phyloP scores from a whole-genome alignment of 1,140 invertebrate genomes.

The Leptinotarsa undecemlineata region DNA sequence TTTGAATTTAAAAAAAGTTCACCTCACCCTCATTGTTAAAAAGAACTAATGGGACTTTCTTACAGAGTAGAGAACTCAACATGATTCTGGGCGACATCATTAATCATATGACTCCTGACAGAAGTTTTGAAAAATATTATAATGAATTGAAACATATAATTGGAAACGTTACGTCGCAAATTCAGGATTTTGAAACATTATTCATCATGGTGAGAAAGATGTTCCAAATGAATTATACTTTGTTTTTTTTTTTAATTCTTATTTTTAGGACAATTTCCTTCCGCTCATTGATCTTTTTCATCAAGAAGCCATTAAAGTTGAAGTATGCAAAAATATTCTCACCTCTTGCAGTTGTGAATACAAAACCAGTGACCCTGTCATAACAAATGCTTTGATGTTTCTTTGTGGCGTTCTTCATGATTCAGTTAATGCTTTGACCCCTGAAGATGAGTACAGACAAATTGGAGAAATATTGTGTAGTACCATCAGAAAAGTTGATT shows the following conservation, averaged over 20 bases:
- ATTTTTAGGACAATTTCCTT: constrained; percentile 80
- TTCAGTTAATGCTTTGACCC: constrained; percentile 88
- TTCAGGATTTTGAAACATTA: constrained; percentile 75
- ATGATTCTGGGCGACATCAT: constrained; percentile 84
- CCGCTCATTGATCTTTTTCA: constrained; percentile 89
- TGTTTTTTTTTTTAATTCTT: constrained; percentile 5
- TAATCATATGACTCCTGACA: constrained; percentile 70
- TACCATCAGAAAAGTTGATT: constrained; percentile 79
- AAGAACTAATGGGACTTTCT: constrained; percentile 7
- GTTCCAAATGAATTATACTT: neutral
- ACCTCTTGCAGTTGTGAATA: constrained; percentile 64
- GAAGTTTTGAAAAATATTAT: constrained; percentile 77
- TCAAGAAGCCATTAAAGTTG: constrained; percentile 77
- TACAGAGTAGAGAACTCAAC: constrained; percentile 80
- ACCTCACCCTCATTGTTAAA: no score
- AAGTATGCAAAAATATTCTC: constrained; percentile 83
- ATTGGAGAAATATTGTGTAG: constrained; percentile 82
- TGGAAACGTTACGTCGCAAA: constrained; percentile 73
- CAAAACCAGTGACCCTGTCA: constrained; percentile 76
- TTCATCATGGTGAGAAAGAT: constrained; percentile 69
- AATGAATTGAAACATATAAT: constrained; percentile 77
- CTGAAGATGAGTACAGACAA: constrained; percentile 89
- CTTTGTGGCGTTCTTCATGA: constrained; percentile 88
- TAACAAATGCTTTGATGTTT: constrained; percentile 85
- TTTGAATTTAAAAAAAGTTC: no score